Conservation (phyloP, 2,888 invertebrate species). For the Xestia xanthographa region DNA sequence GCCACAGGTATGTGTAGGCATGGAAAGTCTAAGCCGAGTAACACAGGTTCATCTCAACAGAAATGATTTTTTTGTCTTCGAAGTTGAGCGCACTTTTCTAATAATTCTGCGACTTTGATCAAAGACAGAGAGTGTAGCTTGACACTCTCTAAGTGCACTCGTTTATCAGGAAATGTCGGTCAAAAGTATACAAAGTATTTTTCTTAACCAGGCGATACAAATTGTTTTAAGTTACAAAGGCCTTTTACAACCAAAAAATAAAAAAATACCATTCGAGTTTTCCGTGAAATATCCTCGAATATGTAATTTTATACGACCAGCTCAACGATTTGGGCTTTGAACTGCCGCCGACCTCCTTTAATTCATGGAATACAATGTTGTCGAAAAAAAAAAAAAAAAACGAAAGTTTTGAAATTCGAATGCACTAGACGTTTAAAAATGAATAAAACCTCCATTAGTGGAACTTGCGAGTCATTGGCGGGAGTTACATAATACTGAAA, state of each 20-base stretch:
- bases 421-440: conserved; percentile 31
- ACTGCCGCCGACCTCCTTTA: too few relatives aligned
- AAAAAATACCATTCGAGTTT: neutral
- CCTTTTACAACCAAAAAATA: neutral
- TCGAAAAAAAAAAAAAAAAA: neutral
- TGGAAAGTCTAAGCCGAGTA: neutral
- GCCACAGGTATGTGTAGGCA: neutral
- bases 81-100: conserved; percentile 21
- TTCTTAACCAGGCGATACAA: conserved; percentile 2
- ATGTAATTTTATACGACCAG: conserved; percentile 17
- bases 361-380: neutral
- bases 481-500: conserved; percentile 52
- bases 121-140: conserved; percentile 4
- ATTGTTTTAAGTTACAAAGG: conserved; percentile 9
- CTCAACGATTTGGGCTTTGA: conserved; percentile 9
- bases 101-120: conserved; percentile 18
- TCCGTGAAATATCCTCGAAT: conserved; percentile 8
- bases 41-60: neutral
- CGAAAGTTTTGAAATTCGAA: neutral
- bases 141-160: conserved; percentile 6
- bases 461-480: conserved; percentile 41
- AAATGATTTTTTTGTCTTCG: conserved; percentile 15
- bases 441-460: conserved; percentile 47
- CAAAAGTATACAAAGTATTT: conserved; percentile 2
- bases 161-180: neutral